These are phyloP conservation scores for Neodiprion lecontei DNA, from an alignment of 1,140 invertebrate species.

Conservation along the genomic window DNA sequence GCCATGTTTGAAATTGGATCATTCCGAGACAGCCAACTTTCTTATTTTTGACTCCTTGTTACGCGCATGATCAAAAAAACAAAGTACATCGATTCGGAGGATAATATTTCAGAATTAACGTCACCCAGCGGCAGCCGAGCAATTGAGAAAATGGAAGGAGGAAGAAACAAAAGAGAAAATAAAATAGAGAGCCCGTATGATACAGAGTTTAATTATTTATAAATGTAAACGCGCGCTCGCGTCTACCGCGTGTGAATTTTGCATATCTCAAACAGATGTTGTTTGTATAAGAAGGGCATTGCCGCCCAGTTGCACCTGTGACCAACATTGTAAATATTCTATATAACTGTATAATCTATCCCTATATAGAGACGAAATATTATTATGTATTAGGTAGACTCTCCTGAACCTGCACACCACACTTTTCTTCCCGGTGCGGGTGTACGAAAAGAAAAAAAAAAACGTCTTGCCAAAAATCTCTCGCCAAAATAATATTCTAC, in stretches of 20 bases:
- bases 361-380: neutral
- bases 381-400: neutral
- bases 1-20: too few relatives aligned
- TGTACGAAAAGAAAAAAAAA: neutral
- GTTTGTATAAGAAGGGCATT: conserved; percentile 28
- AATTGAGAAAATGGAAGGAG: neutral
- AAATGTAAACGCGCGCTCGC: neutral
- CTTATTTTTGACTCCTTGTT: too few relatives aligned
- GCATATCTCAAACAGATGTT: conserved; percentile 46
- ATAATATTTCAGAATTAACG: too few relatives aligned
- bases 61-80: too few relatives aligned
- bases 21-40: too few relatives aligned
- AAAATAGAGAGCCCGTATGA: neutral
- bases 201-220: conserved; percentile 2
- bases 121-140: neutral
- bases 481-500: conserved; percentile 2
- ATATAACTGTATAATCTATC: conserved; percentile 48
- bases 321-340: conserved; percentile 55
- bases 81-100: too few relatives aligned
- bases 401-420: too few relatives aligned
- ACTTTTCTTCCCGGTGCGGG: neutral
- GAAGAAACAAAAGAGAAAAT: neutral
- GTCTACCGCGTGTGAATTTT: conserved; percentile 34
- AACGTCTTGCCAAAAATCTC: conserved; percentile 29
- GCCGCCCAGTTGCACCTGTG: conserved; percentile 44